Conservation (phyloP, 2,797 vertebrate genomes). For the Rallus crepitans region DNA sequence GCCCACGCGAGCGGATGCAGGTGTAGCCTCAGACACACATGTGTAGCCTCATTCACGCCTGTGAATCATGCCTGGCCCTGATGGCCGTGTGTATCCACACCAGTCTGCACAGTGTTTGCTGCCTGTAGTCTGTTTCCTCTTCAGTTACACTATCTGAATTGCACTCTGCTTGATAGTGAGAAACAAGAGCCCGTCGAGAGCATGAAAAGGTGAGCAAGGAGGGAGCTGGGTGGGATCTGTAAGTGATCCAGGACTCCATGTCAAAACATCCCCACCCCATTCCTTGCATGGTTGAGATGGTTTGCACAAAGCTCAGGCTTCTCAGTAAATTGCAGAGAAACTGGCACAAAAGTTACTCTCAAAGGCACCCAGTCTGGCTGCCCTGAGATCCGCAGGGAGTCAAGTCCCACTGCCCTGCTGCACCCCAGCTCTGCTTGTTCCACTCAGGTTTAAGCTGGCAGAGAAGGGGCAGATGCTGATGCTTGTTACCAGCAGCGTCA, state of each 20-base stretch:
- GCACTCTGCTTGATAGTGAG: not conserved
- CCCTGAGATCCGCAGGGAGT: not conserved
- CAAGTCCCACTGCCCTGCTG: not conserved
- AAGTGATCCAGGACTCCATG: not conserved
- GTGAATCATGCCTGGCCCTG: not conserved
- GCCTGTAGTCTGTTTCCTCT: not conserved
- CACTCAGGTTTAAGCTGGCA: not conserved
- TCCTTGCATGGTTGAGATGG: slow-evolving; percentile 10
- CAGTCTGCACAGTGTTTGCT: not conserved
- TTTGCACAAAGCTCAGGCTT: not conserved
- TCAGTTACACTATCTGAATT: accelerated
- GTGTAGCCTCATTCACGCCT: not conserved
- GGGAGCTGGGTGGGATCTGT: not conserved
- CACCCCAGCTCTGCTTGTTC: not conserved
- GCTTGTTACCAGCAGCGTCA: not conserved
- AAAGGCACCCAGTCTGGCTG: not conserved
- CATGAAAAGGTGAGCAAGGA: not conserved
- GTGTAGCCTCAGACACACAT: too few relatives aligned
- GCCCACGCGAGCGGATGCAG: accelerated
- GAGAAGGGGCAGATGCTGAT: not conserved
- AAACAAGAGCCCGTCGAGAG: not conserved
- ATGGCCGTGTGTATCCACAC: accelerated
- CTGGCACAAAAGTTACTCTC: not conserved
- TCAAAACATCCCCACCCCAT: slow-evolving; percentile 45
- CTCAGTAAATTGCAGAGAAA: not conserved